Evolutionary conservation across 2,888 invertebrate species (phyloP), one percentile per base, ranked within the genome.

Genomic region (Carcina quercana): DNA sequence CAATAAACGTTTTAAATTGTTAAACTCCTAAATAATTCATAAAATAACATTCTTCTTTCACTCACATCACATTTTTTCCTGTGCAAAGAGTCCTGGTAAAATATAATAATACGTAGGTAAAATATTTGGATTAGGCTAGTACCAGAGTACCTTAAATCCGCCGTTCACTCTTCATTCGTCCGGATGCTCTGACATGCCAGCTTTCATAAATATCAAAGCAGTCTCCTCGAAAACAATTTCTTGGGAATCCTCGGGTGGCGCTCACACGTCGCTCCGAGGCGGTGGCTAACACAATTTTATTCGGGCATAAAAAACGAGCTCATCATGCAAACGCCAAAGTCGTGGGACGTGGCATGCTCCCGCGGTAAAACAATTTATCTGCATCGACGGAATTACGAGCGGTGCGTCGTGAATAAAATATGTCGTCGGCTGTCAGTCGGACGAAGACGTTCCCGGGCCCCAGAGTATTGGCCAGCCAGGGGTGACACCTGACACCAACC

Each of bases 341-440:
- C 70, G 57, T 63, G 70, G 67, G 71, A 79, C 80, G 78, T 76
- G 75, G 78, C 65, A 54, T 44, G 56, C 63, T 60, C 55, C 57
- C 79, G 80, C 74, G 82, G 76, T 82, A 79, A 83, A 83, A 83
- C 82, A 82, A 82, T 83, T 83, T 83, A 83, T 83, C 83, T 80
- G 73, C 82, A 78, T 83, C 82, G 83, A 82, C 79, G 79, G 79
- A 66, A 75, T 80, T 80, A 76, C 82, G 80, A 59, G 67, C 75
- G 73, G 59, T 61, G 72, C 68, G 75, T 62, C 53, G 59, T 83
- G 83, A 83, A 83, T 83, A 83, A 83, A 78, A 83, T 82, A 83
- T 82, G 82, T 80, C 82, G 73, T 69, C 66, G 75, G 54, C 80
- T 78, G 82, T 80, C 80, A 78, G 56, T 72, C 71, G 50, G 46